Conservation (phyloP, 1,140 invertebrate genomes). For the Pseudachorutes palmiensis region DNA sequence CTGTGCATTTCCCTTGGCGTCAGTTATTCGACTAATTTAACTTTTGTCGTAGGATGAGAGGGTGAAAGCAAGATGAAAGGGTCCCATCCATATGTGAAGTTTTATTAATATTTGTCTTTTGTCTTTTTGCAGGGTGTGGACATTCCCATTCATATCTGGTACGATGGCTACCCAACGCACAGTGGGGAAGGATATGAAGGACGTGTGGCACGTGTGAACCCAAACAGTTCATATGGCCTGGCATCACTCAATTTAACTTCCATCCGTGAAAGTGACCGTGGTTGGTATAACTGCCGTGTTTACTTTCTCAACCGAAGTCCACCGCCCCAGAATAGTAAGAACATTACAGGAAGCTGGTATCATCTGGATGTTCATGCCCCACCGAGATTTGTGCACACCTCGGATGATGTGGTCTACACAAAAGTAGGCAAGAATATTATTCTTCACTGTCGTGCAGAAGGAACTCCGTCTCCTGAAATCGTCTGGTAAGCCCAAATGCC, state of each 20-base stretch:
- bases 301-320: slow-evolving; percentile 89
- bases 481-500: slow-evolving; percentile 54
- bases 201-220: slow-evolving; percentile 73
- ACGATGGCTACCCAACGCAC: slow-evolving; percentile 91
- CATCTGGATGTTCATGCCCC: slow-evolving; percentile 84
- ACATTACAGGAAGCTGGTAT: slow-evolving; percentile 64
- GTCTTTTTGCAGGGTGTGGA: slow-evolving; percentile 63
- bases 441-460: slow-evolving; percentile 63
- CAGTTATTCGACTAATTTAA: too few relatives aligned
- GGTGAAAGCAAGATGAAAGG: too few relatives aligned
- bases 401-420: slow-evolving; percentile 89
- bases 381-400: slow-evolving; percentile 82
- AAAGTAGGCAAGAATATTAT: slow-evolving; percentile 90
- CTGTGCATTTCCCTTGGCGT: too few relatives aligned
- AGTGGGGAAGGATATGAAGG: slow-evolving; percentile 85
- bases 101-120: too few relatives aligned
- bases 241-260: slow-evolving; percentile 89
- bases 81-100: too few relatives aligned
- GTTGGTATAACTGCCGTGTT: slow-evolving; percentile 95
- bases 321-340: slow-evolving; percentile 67
- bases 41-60: too few relatives aligned
- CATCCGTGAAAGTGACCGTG: slow-evolving; percentile 84
- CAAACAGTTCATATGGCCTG: slow-evolving; percentile 57
- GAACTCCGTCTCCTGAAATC: slow-evolving; percentile 81
- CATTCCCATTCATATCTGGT: slow-evolving; percentile 94